Evolutionary conservation across 2,113 vertebrate genomes (phyloP).

Genomic region (Picathartes gymnocephalus): DNA sequence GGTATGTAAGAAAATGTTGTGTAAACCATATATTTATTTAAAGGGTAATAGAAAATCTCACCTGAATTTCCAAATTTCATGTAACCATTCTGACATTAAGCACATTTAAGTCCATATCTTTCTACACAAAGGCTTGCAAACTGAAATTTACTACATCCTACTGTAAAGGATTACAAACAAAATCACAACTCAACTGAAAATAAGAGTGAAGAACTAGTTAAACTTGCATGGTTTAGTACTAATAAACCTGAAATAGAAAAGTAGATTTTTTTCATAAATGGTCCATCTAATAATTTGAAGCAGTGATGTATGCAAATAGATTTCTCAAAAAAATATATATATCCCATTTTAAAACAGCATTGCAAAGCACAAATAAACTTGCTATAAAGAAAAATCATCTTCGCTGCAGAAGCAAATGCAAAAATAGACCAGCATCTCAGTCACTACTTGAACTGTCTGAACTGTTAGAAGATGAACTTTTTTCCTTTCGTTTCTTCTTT

Average conservation of each 20-base stretch:
- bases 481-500: constrained; percentile 79
- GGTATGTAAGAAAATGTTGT: neutral
- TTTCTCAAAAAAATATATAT: neutral
- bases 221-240: neutral
- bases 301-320: neutral
- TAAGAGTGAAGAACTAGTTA: neutral
- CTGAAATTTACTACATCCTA: neutral
- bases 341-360: neutral
- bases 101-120: neutral
- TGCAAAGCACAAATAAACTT: constrained; percentile 39
- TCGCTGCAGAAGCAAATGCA: neutral
- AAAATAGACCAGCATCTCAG: constrained; percentile 49
- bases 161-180: neutral
- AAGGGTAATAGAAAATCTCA: neutral
- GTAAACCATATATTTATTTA: neutral
- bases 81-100: neutral
- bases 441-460: constrained; percentile 82
- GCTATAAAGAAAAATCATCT: neutral
- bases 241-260: neutral
- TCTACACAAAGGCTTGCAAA: neutral
- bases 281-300: neutral
- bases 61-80: neutral
- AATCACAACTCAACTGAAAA: neutral
- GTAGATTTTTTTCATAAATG: neutral
- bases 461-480: constrained; percentile 74